phyloP scores from a whole-genome alignment of 2,113 vertebrate genomes.

The Callorhinus ursinus region DNA sequence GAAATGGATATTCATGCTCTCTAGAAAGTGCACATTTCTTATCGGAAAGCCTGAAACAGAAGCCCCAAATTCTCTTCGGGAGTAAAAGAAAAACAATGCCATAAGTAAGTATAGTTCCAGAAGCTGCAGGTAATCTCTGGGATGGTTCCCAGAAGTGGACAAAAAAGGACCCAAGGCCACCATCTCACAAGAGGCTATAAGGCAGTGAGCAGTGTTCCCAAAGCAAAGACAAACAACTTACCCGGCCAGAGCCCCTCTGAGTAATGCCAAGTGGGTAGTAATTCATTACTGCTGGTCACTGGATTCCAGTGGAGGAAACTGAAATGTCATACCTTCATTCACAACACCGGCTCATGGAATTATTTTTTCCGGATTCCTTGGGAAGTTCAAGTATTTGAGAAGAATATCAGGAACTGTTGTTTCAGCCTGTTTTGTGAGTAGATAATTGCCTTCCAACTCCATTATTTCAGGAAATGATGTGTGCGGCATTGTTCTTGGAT shows the following conservation, averaged over 20 bases:
- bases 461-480: slow-evolving; percentile 89
- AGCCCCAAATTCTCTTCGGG: slow-evolving; percentile 22
- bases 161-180: slow-evolving; percentile 63
- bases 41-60: neutral
- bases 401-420: slow-evolving; percentile 92
- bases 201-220: slow-evolving; percentile 61
- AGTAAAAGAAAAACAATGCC: neutral
- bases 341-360: slow-evolving; percentile 86
- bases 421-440: slow-evolving; percentile 87
- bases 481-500: slow-evolving; percentile 84
- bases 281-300: slow-evolving; percentile 81
- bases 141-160: slow-evolving; percentile 39
- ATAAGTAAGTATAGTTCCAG: neutral
- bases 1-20: neutral
- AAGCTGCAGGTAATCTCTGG: neutral
- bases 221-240: slow-evolving; percentile 75
- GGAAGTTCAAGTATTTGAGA: slow-evolving; percentile 90
- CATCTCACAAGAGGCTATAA: slow-evolving; percentile 33
- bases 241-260: slow-evolving; percentile 61
- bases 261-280: slow-evolving; percentile 21
- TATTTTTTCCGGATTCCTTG: slow-evolving; percentile 92
- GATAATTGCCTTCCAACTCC: slow-evolving; percentile 89
- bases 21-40: neutral
- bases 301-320: slow-evolving; percentile 81
- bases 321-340: slow-evolving; percentile 88